phyloP scores from a whole-genome alignment of 2,888 invertebrate species.

The Achlya flavicornis region DNA sequence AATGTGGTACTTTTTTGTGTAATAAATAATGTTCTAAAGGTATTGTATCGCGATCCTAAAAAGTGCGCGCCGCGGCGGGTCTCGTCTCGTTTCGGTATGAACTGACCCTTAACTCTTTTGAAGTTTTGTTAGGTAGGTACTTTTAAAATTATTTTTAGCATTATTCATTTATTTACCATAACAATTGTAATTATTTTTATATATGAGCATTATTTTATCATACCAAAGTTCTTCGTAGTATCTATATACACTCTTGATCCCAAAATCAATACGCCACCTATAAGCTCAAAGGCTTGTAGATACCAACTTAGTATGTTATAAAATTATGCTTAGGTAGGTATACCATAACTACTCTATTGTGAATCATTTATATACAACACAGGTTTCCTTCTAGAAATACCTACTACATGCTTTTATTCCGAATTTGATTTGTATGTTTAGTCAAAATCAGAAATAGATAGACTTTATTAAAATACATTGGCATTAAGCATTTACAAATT shows the following conservation, averaged over 20 bases:
- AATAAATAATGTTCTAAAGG: too few species aligned
- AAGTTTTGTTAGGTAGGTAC: neutral
- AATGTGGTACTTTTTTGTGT: too few species aligned
- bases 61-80: too few species aligned
- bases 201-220: neutral
- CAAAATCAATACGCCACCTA: neutral
- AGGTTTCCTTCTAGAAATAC: neutral
- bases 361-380: neutral
- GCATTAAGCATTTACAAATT: neutral
- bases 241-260: neutral
- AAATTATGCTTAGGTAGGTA: conserved; percentile 57
- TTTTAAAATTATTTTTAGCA: too few species aligned
- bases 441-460: too few species aligned
- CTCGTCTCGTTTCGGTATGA: too few species aligned
- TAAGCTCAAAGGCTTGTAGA: neutral
- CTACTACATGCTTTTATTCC: neutral
- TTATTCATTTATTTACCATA: too few species aligned
- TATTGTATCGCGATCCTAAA: too few species aligned
- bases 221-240: neutral
- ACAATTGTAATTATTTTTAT: too few species aligned
- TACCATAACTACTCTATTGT: conserved; percentile 42
- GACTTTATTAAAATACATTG: neutral
- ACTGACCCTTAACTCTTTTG: neutral
- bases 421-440: neutral
- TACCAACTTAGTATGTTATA: conserved; percentile 31